phyloP scores from a whole-genome alignment of 2,888 invertebrate genomes.

The Steromphala cineraria region DNA sequence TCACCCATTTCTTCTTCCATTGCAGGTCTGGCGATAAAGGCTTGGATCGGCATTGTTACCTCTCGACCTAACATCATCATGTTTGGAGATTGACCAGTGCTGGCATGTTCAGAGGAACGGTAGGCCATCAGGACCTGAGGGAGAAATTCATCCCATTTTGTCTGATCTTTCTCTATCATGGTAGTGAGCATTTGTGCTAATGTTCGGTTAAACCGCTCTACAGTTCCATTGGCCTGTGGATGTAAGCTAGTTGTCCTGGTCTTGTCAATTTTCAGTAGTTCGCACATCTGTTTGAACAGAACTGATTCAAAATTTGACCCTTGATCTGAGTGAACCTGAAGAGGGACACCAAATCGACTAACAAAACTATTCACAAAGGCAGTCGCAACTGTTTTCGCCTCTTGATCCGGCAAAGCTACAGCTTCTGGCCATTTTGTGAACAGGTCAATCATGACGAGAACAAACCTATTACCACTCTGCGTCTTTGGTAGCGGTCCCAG shows the following conservation, averaged over 20 bases:
- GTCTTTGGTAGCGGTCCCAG: constrained; percentile 4
- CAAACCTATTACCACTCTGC: neutral
- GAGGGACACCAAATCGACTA: neutral
- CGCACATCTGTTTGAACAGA: neutral
- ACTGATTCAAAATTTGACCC: neutral
- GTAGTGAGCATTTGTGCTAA: neutral
- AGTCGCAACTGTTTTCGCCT: neutral
- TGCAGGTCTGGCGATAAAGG: neutral
- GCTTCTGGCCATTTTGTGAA: constrained; percentile 5
- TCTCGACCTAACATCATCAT: constrained; percentile 6
- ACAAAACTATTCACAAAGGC: constrained; percentile 1
- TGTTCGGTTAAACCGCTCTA: constrained; percentile 26
- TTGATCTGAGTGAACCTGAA: neutral
- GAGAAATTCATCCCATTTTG: neutral
- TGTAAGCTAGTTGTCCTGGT: constrained; percentile 24
- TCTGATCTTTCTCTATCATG: neutral
- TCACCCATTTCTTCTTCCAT: neutral
- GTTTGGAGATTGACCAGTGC: constrained; percentile 17
- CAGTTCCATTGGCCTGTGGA: constrained; percentile 31
- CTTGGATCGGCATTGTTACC: neutral
- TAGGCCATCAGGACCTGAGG: constrained; percentile 19
- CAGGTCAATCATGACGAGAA: neutral
- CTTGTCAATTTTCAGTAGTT: constrained; percentile 21
- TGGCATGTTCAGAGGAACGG: constrained; percentile 1
- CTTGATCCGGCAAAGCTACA: neutral